Percentiles rank a stretch among this genome's conserved stretches.
Conservation (phyloP, 2,888 invertebrate genomes). For the Sympetrum striolatum region DNA sequence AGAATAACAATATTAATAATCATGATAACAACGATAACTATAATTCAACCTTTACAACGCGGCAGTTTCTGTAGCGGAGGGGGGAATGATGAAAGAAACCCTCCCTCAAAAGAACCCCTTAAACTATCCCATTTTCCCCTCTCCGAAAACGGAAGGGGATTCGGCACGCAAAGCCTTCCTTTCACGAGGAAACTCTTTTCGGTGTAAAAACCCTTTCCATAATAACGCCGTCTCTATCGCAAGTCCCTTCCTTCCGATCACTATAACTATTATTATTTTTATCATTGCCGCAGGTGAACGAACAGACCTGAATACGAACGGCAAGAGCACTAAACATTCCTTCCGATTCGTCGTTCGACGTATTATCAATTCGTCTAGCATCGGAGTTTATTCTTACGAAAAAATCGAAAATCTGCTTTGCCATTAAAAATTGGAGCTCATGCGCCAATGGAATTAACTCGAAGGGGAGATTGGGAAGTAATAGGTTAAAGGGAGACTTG, state of each 20-base stretch:
- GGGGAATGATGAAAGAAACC: neutral
- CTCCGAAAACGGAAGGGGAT: constrained; percentile 7
- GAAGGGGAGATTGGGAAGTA: neutral
- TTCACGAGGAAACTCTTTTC: constrained; percentile 7
- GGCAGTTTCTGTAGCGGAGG: neutral
- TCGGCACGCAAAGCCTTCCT: constrained; percentile 38
- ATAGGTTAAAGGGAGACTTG: neutral
- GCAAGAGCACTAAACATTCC: neutral
- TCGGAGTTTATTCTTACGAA: neutral
- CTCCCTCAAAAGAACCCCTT: neutral
- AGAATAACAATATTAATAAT: constrained; percentile 43
- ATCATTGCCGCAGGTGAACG: constrained; percentile 1
- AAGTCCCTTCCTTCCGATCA: neutral
- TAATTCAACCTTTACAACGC: constrained; percentile 35
- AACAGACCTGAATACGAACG: neutral
- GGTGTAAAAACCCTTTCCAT: neutral
- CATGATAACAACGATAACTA: constrained; percentile 36
- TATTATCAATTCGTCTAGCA: neutral
- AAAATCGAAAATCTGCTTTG: too few relatives aligned
- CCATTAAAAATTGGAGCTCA: too few relatives aligned
- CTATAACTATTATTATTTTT: neutral
- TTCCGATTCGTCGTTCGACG: neutral
- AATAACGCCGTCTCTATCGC: neutral
- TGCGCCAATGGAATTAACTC: neutral
- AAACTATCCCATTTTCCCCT: neutral